Evolutionary conservation across 53 echinoderm and acorn worm genomes (phyloP).

Genomic region (Henricia sp.): DNA sequence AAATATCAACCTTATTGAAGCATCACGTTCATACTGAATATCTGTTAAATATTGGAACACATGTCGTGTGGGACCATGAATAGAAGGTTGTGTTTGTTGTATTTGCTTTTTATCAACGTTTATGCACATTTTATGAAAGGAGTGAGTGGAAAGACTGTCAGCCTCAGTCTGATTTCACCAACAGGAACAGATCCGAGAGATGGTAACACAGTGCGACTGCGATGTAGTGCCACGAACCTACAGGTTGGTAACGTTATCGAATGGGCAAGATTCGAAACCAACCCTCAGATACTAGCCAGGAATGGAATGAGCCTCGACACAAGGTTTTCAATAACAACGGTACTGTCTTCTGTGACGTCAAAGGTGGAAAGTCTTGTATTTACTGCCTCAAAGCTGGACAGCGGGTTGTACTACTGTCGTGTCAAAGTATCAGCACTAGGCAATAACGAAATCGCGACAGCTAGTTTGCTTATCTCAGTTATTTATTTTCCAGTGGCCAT

Average conservation of each 20-base stretch:
- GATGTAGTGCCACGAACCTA: background rate
- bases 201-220: slow-evolving; percentile 1
- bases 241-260: background rate
- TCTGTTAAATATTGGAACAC: no score
- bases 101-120: background rate
- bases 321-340: background rate
- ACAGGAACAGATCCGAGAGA: background rate
- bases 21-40: no score
- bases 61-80: no score
- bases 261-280: background rate
- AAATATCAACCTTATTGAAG: no score
- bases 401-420: background rate
- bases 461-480: background rate
- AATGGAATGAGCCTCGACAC: background rate
- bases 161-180: background rate
- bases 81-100: background rate
- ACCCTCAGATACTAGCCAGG: background rate
- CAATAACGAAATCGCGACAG: background rate
- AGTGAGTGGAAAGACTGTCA: background rate
- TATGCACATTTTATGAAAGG: background rate
- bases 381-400: background rate
- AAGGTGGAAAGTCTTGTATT: background rate
- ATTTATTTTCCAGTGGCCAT: slow-evolving; percentile 26
- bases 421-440: slow-evolving; percentile 7
- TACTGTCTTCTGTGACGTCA: background rate